phyloP scores from a whole-genome alignment of 2,888 invertebrate genomes.

The Myopa testacea region DNA sequence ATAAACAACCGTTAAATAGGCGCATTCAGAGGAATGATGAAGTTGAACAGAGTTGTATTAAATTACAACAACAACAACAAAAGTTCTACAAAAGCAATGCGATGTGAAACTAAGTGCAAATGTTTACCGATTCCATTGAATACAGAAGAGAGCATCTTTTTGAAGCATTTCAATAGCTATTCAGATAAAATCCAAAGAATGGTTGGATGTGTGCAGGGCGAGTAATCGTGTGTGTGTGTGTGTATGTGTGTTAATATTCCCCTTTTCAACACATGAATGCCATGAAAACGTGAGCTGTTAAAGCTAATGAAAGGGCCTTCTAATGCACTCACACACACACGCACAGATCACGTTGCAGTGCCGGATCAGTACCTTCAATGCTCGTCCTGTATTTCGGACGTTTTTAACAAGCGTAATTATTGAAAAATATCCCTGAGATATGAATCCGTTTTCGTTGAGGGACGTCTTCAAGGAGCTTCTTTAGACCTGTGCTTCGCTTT shows the following conservation, averaged over 20 bases:
- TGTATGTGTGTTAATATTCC: background rate
- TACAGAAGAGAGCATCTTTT: background rate
- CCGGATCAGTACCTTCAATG: too few species aligned
- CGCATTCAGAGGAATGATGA: too few species aligned
- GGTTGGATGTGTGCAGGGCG: background rate
- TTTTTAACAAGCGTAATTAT: too few species aligned
- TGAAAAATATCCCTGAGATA: too few species aligned
- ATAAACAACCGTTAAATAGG: too few species aligned
- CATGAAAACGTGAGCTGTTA: constrained; percentile 25
- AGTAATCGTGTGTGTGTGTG: background rate
- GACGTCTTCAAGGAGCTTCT: too few species aligned
- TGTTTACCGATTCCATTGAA: background rate
- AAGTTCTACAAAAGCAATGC: background rate
- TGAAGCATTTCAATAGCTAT: background rate
- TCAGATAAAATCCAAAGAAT: constrained; percentile 3
- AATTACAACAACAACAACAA: background rate
- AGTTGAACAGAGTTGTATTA: background rate
- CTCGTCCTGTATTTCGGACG: too few species aligned
- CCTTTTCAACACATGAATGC: background rate
- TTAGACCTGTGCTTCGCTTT: too few species aligned
- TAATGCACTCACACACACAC: background rate
- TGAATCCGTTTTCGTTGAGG: too few species aligned
- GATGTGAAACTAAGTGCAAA: constrained; percentile 9
- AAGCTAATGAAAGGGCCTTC: constrained; percentile 34
- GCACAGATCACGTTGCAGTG: too few species aligned